Evolutionary conservation across 2,888 invertebrate species (phyloP).

Genomic region (Mycalesis mineus): DNA sequence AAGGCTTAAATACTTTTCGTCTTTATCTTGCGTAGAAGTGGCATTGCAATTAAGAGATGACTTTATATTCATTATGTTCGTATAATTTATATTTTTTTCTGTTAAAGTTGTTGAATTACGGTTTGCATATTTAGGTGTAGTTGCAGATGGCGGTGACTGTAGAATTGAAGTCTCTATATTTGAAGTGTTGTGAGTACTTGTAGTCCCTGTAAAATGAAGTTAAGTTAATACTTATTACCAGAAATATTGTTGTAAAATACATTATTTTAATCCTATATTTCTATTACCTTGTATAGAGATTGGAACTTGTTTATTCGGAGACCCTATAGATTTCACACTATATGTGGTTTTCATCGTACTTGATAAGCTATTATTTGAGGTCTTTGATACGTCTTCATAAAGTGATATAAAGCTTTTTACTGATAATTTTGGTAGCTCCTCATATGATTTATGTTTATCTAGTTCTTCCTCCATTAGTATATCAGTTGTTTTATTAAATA

Average conservation of each 20-base stretch:
- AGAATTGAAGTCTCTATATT: constrained; percentile 5
- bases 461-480: constrained; percentile 45
- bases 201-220: constrained; percentile 31
- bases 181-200: constrained; percentile 12
- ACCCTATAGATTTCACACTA: constrained; percentile 41
- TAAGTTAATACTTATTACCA: background rate
- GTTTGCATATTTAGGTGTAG: background rate
- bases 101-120: constrained; percentile 2
- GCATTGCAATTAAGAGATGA: constrained; percentile 44
- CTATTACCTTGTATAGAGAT: constrained; percentile 55
- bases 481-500: constrained; percentile 57
- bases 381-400: constrained; percentile 63
- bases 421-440: constrained; percentile 65
- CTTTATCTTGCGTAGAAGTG: constrained; percentile 41
- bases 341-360: constrained; percentile 20
- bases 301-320: constrained; percentile 40
- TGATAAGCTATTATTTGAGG: constrained; percentile 33
- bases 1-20: constrained; percentile 54
- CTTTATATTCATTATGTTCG: constrained; percentile 32
- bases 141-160: background rate
- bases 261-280: background rate
- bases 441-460: constrained; percentile 66
- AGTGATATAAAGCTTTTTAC: constrained; percentile 66
- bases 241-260: background rate
- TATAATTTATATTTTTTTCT: constrained; percentile 35